Evolutionary conservation across 2,113 vertebrate genomes (phyloP).

Genomic region (Microtus montanus): DNA sequence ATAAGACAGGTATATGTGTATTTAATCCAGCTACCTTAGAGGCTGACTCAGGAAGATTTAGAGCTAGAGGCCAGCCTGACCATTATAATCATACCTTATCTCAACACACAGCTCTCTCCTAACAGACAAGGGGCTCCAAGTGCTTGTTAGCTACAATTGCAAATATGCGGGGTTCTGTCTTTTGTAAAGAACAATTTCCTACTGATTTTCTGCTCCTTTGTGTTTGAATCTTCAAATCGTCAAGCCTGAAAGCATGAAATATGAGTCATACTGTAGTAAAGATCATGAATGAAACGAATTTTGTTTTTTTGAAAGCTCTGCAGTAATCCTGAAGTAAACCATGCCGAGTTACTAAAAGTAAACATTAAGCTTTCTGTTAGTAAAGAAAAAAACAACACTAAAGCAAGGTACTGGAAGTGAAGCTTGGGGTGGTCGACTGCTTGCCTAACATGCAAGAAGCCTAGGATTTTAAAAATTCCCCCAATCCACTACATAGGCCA

Average conservation of each 20-base stretch:
- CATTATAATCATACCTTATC: not conserved
- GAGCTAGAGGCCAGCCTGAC: too few relatives aligned
- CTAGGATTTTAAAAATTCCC: not conserved
- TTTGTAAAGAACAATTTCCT: constrained; percentile 31
- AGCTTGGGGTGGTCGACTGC: not conserved
- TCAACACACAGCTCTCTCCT: not conserved
- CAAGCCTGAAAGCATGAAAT: constrained; percentile 29
- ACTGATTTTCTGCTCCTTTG: constrained; percentile 44
- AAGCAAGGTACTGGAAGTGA: not conserved
- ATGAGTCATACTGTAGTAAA: not conserved
- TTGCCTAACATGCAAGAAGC: not conserved
- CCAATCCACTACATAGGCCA: too few relatives aligned
- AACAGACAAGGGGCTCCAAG: not conserved
- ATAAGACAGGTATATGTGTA: not conserved
- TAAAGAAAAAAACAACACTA: not conserved
- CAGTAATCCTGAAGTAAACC: not conserved
- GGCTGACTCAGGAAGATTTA: not conserved
- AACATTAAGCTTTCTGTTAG: constrained; percentile 14
- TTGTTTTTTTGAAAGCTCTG: constrained; percentile 15
- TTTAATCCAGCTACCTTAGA: not conserved
- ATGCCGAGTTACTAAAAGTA: not conserved
- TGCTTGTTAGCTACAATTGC: not conserved
- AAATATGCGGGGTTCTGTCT: constrained; percentile 16
- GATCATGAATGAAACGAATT: constrained; percentile 3
- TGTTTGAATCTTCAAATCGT: constrained; percentile 11